A percentile compares a stretch with the other conserved stretches of the same genome.
Conservation (phyloP, 2,113 vertebrate species). For the Macrotis lagotis region DNA sequence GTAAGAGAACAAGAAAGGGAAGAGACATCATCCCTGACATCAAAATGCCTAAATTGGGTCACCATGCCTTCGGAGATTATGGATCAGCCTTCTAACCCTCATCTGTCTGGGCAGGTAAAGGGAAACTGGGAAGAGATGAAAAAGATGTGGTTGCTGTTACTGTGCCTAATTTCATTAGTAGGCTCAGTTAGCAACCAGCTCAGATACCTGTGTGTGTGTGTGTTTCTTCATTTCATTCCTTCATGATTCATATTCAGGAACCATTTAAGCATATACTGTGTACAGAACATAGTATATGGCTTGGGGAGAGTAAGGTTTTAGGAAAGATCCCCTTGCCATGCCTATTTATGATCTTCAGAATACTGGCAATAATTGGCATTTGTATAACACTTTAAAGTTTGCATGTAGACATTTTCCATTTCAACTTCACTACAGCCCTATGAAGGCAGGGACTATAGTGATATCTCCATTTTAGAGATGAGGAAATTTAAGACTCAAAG, state of each 20-base stretch:
- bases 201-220: not conserved
- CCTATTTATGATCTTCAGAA: not conserved
- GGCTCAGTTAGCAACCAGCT: not conserved
- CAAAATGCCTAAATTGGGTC: not conserved
- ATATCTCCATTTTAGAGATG: slow-evolving; percentile 6
- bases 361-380: not conserved
- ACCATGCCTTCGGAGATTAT: not conserved
- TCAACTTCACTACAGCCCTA: not conserved
- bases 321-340: not conserved
- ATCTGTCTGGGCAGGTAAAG: too few species aligned
- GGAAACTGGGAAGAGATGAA: not conserved
- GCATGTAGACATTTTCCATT: not conserved
- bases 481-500: not conserved
- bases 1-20: not conserved
- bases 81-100: not conserved
- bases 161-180: not conserved
- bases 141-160: not conserved
- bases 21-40: not conserved
- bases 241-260: not conserved
- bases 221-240: not conserved
- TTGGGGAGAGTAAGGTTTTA: not conserved
- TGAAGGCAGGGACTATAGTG: not conserved
- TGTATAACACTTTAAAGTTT: not conserved
- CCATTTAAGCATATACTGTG: not conserved
- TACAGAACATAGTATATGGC: not conserved